These are phyloP conservation scores for Heliothis peltigera DNA, from an alignment of 2,888 invertebrate genomes.

Conservation along the genomic window DNA sequence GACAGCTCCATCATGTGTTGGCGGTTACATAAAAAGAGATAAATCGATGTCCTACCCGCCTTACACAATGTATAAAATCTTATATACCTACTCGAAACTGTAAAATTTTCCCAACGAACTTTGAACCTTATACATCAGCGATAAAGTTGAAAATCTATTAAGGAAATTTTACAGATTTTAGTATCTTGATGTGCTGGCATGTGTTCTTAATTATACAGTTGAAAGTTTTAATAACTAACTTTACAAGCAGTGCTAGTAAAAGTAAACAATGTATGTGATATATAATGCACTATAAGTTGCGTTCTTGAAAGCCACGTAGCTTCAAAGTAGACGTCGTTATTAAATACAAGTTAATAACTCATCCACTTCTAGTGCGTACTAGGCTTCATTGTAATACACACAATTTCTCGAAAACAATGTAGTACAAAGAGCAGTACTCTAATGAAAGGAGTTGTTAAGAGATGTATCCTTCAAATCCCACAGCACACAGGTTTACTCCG, in stretches of 20 bases:
- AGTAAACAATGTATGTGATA: conserved; percentile 29
- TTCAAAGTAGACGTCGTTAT: conserved; percentile 21
- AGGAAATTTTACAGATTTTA: no score
- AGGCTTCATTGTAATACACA: conserved; percentile 7
- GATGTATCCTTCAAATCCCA: conserved; percentile 14
- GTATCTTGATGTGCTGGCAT: no score
- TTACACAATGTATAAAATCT: not conserved
- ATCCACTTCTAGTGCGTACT: not conserved
- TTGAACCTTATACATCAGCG: no score
- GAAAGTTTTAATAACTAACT: conserved; percentile 2
- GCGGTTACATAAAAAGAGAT: not conserved
- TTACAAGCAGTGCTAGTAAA: conserved; percentile 7
- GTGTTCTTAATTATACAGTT: conserved; percentile 6
- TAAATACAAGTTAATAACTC: conserved; percentile 6
- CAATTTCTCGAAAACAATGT: conserved; percentile 1
- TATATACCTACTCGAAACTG: no score
- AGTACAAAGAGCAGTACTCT: not conserved
- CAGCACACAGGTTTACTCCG: conserved; percentile 26
- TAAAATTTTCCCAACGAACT: no score
- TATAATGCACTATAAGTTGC: conserved; percentile 10
- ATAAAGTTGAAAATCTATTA: no score
- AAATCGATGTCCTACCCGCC: not conserved
- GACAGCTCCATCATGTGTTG: not conserved
- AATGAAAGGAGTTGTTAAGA: conserved; percentile 14
- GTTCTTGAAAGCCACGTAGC: conserved; percentile 17